Conservation (phyloP, 2,113 vertebrate species). For the Trochalopteron elliotii region DNA sequence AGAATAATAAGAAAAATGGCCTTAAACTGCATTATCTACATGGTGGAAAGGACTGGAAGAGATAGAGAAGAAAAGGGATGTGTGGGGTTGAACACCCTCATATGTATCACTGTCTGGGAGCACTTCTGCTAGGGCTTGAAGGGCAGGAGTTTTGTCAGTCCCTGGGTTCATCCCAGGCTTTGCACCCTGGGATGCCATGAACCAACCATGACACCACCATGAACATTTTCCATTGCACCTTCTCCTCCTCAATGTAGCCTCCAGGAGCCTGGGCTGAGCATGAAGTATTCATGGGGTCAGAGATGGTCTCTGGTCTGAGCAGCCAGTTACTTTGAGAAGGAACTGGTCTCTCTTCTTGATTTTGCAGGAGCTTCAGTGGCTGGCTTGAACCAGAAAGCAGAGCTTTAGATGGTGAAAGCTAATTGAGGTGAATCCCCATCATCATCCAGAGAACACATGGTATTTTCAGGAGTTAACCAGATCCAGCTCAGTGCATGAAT, state of each 20-base stretch:
- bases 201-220: not conserved
- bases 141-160: not conserved
- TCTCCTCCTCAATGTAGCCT: not conserved
- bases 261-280: not conserved
- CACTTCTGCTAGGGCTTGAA: not conserved
- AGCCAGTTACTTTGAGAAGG: not conserved
- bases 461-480: not conserved
- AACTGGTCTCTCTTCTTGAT: not conserved
- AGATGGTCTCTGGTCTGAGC: not conserved
- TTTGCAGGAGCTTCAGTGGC: not conserved
- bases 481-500: not conserved
- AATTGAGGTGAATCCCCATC: not conserved
- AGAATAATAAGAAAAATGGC: not conserved
- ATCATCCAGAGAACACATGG: not conserved
- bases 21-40: not conserved
- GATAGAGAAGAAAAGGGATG: not conserved
- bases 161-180: not conserved
- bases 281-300: not conserved
- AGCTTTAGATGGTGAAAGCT: not conserved
- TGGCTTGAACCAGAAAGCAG: not conserved
- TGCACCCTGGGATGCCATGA: not conserved
- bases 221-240: not conserved
- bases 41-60: not conserved
- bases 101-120: not conserved
- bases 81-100: not conserved